Base-by-base conservation (phyloP, 2,113 vertebrate species). In the Malurus elegans region DNA sequence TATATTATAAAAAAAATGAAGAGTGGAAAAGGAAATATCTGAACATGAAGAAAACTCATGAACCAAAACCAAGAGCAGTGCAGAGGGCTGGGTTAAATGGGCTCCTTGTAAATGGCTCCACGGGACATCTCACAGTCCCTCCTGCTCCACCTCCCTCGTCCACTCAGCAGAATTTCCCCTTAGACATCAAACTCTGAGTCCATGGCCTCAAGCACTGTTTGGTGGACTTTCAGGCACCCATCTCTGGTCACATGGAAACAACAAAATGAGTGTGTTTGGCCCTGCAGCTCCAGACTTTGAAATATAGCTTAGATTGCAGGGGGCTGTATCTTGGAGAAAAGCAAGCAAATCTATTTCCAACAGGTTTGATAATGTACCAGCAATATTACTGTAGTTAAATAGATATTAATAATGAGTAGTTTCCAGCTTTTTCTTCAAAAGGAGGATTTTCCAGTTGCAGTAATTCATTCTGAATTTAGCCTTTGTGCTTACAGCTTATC, bases 51-150 rank as follows among this genome's bases (percentile, higher is more conserved):
- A 10, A 73, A 65, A 66, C 19, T 62, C 47, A 15, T 29, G 32
- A 61, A 42, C 16, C 8, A 83, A 82, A 88, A 13, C 4, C 19
- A 61, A 16, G 0, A 4, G 29, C 18, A 0, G 2, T 9, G 10
- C 1, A 3, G 38, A 36, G 17, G 19, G 8, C 17, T 75, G 65
- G n/a, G n/a, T 73, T 34, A 34, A 24, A 67, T 2, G 3, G 20
- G 14, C 12, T 62, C 16, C 28, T 65, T 23, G 19, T 14, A 44
- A 58, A 42, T 12, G 31, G 31, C 36, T 58, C 31, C 44, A 67
- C 44, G 19, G 47, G 8, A 12, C 32, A 31, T 60, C 84, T 89
- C 44, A 32, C 38, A 25, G 54, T 47, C 45, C 4, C 20, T 76
- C 12, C 28, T 47, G 24, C 32, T 54, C 19, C 15, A 36, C 15